Base-by-base conservation (phyloP, 2,888 invertebrate species). In the Pegoplata infirma region DNA sequence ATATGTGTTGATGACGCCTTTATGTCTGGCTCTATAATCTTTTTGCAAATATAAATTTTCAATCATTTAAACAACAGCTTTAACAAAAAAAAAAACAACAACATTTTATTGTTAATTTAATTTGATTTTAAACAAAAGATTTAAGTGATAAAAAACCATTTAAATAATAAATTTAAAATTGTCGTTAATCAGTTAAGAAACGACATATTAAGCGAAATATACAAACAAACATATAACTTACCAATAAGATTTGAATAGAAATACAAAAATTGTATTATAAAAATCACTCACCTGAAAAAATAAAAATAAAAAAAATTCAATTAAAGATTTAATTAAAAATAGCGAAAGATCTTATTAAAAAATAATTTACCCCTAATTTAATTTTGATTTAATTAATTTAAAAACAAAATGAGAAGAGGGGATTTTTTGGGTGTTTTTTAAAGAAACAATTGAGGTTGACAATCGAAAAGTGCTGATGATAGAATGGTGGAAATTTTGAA, bases 201-300 rank as follows among this genome's bases (percentile, higher is more conserved):
- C 46, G 1, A 25, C n/a, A 40, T 32, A 7, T 17, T 7, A n/a
- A n/a, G n/a, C n/a, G n/a, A n/a, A n/a, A 49, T 49, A 44, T 21
- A 12, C 21, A 19, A 69, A 51, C 5, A 51, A 17, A 53, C 21
- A 53, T 8, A 21, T 10, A 56, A 67, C 69, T 69, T 40, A 76
- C 76, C 76, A 14, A 8, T 17, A 28, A 19, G 12, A n/a, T 40
- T 12, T 40, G 3, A 40, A 40, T 40, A n/a, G 1, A 40, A 40
- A 40, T 40, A n/a, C 32, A 40, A 40, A 21, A 14, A 47, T 16
- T 49, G 1, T 14, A 14, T 49, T 49, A 8, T 16, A 46, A 17
- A 46, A 16, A 53, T 55, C 61, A 36, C 73, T 73, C 53, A 77
- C 68, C 77, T 73, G 73, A 25, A 77, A 77, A 72, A 55, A 51